Evolutionary conservation across 2,888 invertebrate genomes (phyloP).

Genomic region (Girardia tigrina): DNA sequence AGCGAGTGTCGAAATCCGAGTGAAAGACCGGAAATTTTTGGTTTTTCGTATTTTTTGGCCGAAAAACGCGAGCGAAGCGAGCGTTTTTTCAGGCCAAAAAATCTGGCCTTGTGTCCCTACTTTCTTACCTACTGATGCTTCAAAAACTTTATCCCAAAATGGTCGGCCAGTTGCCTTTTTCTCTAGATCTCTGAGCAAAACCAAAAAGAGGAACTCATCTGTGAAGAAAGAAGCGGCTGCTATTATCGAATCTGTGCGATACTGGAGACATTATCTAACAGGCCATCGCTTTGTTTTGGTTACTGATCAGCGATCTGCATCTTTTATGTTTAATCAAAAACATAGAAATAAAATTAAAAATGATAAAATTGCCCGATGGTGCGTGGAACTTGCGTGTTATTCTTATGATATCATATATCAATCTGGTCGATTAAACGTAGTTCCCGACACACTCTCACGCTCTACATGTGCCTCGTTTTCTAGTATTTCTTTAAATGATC

Average conservation of each 20-base stretch:
- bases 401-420: slow-evolving; percentile 33
- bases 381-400: slow-evolving; percentile 27
- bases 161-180: slow-evolving; percentile 33
- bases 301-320: slow-evolving; percentile 38
- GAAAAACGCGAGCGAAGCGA: too few species aligned
- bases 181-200: slow-evolving; percentile 31
- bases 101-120: too few species aligned
- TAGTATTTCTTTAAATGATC: slow-evolving; percentile 31
- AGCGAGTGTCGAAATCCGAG: too few species aligned
- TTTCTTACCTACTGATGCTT: too few species aligned
- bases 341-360: slow-evolving; percentile 33
- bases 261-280: slow-evolving; percentile 36
- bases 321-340: slow-evolving; percentile 37
- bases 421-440: slow-evolving; percentile 21
- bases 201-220: slow-evolving; percentile 31
- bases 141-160: slow-evolving; percentile 24
- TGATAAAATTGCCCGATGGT: slow-evolving; percentile 33
- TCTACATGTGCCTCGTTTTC: slow-evolving; percentile 9
- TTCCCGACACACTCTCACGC: slow-evolving; percentile 33
- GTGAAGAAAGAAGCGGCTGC: slow-evolving; percentile 38
- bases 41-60: too few species aligned
- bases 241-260: slow-evolving; percentile 37
- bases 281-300: slow-evolving; percentile 38
- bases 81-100: too few species aligned
- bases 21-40: too few species aligned